A percentile compares a stretch with the other conserved stretches of the same genome.
Evolutionary conservation across 2,888 invertebrate species (phyloP).

Genomic region (Cryptocephalus moraei): DNA sequence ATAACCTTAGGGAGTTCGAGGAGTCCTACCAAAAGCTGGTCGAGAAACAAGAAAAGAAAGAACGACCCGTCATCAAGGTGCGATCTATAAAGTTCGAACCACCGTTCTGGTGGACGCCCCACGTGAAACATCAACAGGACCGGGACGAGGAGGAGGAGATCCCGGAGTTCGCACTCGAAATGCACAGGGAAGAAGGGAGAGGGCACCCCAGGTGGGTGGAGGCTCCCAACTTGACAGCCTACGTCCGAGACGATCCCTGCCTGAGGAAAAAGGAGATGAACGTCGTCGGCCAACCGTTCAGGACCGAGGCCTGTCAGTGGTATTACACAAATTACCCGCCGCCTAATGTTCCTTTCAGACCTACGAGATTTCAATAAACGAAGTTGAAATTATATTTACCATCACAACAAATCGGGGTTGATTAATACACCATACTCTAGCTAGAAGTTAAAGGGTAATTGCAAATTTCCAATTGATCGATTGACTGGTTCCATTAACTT

Average conservation of each 20-base stretch:
- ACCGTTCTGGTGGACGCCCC: constrained; percentile 29
- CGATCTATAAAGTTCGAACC: constrained; percentile 20
- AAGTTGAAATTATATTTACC: too few species aligned
- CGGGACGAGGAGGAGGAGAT: not conserved
- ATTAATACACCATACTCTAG: too few species aligned
- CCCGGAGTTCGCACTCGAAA: not conserved
- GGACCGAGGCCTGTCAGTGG: constrained; percentile 47
- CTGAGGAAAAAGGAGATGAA: constrained; percentile 27
- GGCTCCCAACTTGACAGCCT: constrained; percentile 41
- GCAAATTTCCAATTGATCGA: too few species aligned
- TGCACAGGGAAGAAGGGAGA: not conserved
- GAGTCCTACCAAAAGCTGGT: constrained; percentile 13
- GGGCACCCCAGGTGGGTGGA: constrained; percentile 41
- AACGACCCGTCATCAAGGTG: constrained; percentile 15
- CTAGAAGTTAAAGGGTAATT: too few species aligned
- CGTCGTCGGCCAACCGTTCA: constrained; percentile 41
- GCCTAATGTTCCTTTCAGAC: constrained; percentile 25
- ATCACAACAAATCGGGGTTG: too few species aligned
- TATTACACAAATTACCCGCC: constrained; percentile 47
- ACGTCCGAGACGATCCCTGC: constrained; percentile 27
- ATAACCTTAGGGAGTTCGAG: constrained; percentile 13
- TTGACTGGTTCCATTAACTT: too few species aligned
- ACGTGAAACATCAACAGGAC: constrained; percentile 1
- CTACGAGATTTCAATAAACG: too few species aligned
- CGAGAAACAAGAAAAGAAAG: constrained; percentile 16